A percentile compares a stretch with the other conserved stretches of the same genome.
Conservation (phyloP, 1,140 invertebrate species). For the Drosophila nigromelanica region DNA sequence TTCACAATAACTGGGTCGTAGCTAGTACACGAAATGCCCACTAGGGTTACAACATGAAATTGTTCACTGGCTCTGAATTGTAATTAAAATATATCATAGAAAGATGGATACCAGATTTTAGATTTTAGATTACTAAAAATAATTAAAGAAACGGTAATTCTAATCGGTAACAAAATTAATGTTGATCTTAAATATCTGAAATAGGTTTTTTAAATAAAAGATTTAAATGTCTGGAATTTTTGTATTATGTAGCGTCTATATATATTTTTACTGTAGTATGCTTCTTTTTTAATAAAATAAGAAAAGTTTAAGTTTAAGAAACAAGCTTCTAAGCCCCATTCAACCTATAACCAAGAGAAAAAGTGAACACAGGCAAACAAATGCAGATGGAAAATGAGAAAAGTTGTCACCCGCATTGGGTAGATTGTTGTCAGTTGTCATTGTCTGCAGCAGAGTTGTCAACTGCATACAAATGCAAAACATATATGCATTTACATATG, state of each 20-base stretch:
- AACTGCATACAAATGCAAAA: conserved; percentile 41
- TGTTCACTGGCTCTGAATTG: not conserved
- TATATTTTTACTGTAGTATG: no score
- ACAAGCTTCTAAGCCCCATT: conserved; percentile 2
- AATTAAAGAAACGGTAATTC: no score
- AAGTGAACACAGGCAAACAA: not conserved
- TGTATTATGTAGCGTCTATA: no score
- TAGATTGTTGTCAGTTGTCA: no score
- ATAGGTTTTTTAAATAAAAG: no score
- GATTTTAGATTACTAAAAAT: no score
- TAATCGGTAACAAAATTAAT: no score
- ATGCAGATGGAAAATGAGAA: conserved; percentile 42
- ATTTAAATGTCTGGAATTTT: no score
- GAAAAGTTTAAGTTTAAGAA: conserved; percentile 17
- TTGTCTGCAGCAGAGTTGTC: conserved; percentile 28
- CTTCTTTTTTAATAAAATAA: conserved; percentile 1
- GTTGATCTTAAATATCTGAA: no score
- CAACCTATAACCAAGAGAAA: conserved; percentile 3
- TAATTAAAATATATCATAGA: no score
- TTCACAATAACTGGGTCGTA: conserved; percentile 28
- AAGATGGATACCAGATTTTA: no score
- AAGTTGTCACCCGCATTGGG: conserved; percentile 43
- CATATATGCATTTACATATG: conserved; percentile 2
- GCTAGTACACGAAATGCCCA: not conserved
- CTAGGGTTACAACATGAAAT: conserved; percentile 18